phyloP scores from a whole-genome alignment of 2,113 vertebrate species.

The Zosterops pallidus region DNA sequence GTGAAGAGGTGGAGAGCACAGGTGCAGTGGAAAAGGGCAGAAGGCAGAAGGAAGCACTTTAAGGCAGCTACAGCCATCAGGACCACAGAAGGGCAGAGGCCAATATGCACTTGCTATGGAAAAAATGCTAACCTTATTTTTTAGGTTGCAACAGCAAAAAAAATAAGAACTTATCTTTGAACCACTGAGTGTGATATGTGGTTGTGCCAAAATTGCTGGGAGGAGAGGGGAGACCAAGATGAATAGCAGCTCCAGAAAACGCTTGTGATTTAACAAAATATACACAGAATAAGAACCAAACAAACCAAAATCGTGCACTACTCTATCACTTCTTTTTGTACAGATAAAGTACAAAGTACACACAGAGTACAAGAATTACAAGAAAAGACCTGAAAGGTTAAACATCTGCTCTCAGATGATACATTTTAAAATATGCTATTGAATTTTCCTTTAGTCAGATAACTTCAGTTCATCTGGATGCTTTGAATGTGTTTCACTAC shows the following conservation, averaged over 20 bases:
- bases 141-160: background rate
- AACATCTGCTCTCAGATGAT: background rate
- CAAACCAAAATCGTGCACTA: background rate
- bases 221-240: background rate
- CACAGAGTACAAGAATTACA: background rate
- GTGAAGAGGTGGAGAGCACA: background rate
- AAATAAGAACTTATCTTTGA: background rate
- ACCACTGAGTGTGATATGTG: accelerated
- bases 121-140: background rate
- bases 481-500: background rate
- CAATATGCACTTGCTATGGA: background rate
- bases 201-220: background rate
- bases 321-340: background rate
- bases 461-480: background rate
- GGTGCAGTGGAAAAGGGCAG: background rate
- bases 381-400: background rate
- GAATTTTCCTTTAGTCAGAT: background rate
- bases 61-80: background rate
- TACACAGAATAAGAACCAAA: background rate
- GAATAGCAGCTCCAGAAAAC: background rate
- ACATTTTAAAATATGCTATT: background rate
- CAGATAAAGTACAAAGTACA: background rate
- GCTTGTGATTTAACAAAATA: background rate
- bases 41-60: background rate
- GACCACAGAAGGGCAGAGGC: background rate